phyloP scores from a whole-genome alignment of 1,140 invertebrate species.

The Melitaea cinxia region DNA sequence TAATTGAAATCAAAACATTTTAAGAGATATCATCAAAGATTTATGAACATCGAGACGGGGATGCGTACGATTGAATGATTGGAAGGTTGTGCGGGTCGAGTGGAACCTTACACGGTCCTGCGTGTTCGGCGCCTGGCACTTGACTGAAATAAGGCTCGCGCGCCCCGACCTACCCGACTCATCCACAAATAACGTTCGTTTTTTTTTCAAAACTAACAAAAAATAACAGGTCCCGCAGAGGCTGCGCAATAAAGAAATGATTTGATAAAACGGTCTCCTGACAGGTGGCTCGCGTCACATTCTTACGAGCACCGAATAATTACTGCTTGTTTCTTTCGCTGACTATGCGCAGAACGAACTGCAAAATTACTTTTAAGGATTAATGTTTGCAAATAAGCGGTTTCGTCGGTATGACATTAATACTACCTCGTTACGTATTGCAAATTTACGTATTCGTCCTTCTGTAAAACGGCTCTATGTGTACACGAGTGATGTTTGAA shows the following conservation, averaged over 20 bases:
- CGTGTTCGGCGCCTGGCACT: conserved; percentile 72
- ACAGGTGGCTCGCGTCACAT: conserved; percentile 77
- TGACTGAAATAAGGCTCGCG: conserved; percentile 74
- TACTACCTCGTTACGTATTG: conserved; percentile 50
- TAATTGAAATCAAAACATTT: conserved; percentile 45
- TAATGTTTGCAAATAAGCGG: conserved; percentile 71
- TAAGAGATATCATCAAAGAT: conserved; percentile 19
- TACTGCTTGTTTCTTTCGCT: conserved; percentile 63
- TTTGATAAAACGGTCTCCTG: conserved; percentile 78
- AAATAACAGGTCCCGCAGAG: conserved; percentile 72
- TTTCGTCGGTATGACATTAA: conserved; percentile 61
- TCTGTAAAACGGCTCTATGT: neutral
- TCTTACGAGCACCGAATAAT: conserved; percentile 66
- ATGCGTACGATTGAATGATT: conserved; percentile 25
- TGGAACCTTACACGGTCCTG: conserved; percentile 52
- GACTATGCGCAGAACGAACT: conserved; percentile 55
- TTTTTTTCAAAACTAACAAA: conserved; percentile 77
- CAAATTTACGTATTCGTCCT: conserved; percentile 47
- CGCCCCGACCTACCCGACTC: conserved; percentile 78
- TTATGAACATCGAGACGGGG: conserved; percentile 24
- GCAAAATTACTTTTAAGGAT: conserved; percentile 73
- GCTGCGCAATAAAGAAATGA: conserved; percentile 78
- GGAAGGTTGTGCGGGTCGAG: conserved; percentile 37
- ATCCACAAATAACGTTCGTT: conserved; percentile 65
- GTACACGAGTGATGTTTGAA: neutral